Base-by-base conservation (phyloP, 2,797 vertebrate genomes). In the Melanotaenia maccullochi region DNA sequence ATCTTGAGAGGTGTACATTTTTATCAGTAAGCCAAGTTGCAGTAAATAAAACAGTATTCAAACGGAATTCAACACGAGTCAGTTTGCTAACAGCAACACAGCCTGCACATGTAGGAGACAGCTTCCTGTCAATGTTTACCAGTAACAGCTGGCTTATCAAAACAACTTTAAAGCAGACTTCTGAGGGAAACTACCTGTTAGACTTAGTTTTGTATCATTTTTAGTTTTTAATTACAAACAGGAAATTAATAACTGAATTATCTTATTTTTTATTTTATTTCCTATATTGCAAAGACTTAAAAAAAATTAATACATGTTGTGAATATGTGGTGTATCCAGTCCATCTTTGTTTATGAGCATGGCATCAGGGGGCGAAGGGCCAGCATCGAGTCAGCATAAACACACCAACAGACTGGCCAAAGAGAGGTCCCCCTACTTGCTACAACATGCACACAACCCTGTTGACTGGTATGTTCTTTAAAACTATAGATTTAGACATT, bases 381-480 rank as follows among this genome's bases (percentile, higher is more conserved):
- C 79, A 2, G 38, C 86, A 0, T 52, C 82, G 51, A 13, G 33
- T 16, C 18, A 58, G 33, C 74, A 77, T 30, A 92, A 49, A 82
- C 86, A 91, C 86, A 91, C 83, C 40, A 99, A 99, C 90, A 94
- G 96, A 60, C 85, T 98, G 84, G 92, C 94, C 57, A 85, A 92
- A 0, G 97, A 99, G 90, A 96, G 93, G 83, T 99, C 97, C 0
- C 95, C 96, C 0, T 97, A 98, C 75, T 95, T 99, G 22, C 93
- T 96, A 5, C 97, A 99, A 44, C 97, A 99, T 1, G 97, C 97
- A 9, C 93, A 96, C 90, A 98, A 98, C 84, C 97, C 97, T 0
- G 97, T 99, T 47, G 96, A 98, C 81, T 99, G 97, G 97, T 98
- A 90, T 96, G 95, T 60, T 49, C 2, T 1, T 62, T 60, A 18